Evolutionary conservation across 2,888 invertebrate species (phyloP).

Genomic region (Asteroscopus sphinx): DNA sequence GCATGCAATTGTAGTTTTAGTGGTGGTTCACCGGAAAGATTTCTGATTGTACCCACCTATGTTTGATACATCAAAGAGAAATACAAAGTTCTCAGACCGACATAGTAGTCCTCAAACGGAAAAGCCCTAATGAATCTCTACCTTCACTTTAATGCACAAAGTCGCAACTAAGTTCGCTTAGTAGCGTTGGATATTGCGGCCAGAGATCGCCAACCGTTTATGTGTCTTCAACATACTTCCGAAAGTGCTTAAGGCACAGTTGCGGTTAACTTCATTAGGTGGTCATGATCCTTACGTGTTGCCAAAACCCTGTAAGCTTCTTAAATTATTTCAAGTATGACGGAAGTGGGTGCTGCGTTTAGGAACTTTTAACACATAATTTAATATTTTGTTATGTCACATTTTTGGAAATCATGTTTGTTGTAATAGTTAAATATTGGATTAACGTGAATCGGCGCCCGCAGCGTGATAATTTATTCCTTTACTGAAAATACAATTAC

Average conservation of each 20-base stretch:
- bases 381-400: neutral
- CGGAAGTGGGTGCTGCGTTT: conserved; percentile 22
- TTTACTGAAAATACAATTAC: neutral
- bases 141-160: conserved; percentile 37
- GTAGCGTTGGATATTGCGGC: conserved; percentile 40
- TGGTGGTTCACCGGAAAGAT: too few relatives aligned
- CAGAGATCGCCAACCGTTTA: conserved; percentile 49
- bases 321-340: conserved; percentile 42
- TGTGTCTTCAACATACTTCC: conserved; percentile 49
- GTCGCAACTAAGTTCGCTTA: conserved; percentile 37
- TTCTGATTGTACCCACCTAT: too few relatives aligned
- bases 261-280: conserved; percentile 49
- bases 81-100: too few relatives aligned
- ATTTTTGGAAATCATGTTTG: neutral
- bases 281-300: conserved; percentile 37
- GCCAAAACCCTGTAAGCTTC: conserved; percentile 42
- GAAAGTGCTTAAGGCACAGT: conserved; percentile 41
- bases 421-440: too few relatives aligned
- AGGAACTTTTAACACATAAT: conserved; percentile 6
- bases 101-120: conserved; percentile 4
- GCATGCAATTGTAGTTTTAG: too few relatives aligned
- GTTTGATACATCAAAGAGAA: too few relatives aligned
- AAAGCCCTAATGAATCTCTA: conserved; percentile 24
- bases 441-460: too few relatives aligned
- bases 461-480: neutral